A percentile compares a stretch with the other conserved stretches of the same genome.
Conservation (phyloP, 2,888 invertebrate genomes). For the Idaea dimidiata region DNA sequence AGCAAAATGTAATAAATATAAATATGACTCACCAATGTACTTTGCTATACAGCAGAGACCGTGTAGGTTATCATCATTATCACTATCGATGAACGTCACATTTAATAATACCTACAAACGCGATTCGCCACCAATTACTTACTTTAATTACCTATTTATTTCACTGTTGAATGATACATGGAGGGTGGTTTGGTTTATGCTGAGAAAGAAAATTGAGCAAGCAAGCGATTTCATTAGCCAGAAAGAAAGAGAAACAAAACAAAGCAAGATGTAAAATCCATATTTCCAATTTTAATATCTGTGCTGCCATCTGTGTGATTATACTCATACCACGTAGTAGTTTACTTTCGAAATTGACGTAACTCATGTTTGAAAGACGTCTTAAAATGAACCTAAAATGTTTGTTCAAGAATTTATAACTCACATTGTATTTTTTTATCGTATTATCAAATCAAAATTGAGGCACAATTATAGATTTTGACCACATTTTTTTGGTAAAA, state of each 20-base stretch:
- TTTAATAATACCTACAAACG: constrained; percentile 53
- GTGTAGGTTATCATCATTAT: constrained; percentile 77
- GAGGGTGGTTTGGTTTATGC: background rate
- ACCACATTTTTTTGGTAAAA: background rate
- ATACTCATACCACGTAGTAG: constrained; percentile 19
- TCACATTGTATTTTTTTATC: background rate
- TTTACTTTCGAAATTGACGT: constrained; percentile 38
- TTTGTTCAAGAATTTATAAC: background rate
- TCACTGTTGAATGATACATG: background rate
- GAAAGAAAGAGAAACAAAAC: constrained; percentile 61
- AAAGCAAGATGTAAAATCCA: constrained; percentile 42
- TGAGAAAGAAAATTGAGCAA: constrained; percentile 21
- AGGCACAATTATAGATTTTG: background rate
- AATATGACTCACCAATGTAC: constrained; percentile 79
- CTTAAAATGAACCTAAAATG: constrained; percentile 27
- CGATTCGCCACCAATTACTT: constrained; percentile 35
- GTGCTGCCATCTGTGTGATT: constrained; percentile 60
- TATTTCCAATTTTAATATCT: constrained; percentile 24
- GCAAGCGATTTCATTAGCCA: constrained; percentile 30
- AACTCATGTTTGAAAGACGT: constrained; percentile 48
- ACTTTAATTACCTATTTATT: background rate
- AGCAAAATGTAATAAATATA: constrained; percentile 78
- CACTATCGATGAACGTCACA: constrained; percentile 67
- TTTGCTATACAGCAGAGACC: constrained; percentile 59
- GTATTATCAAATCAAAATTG: background rate